Conservation (phyloP, 23 tunicate species). For the Phallusia fumigata region DNA sequence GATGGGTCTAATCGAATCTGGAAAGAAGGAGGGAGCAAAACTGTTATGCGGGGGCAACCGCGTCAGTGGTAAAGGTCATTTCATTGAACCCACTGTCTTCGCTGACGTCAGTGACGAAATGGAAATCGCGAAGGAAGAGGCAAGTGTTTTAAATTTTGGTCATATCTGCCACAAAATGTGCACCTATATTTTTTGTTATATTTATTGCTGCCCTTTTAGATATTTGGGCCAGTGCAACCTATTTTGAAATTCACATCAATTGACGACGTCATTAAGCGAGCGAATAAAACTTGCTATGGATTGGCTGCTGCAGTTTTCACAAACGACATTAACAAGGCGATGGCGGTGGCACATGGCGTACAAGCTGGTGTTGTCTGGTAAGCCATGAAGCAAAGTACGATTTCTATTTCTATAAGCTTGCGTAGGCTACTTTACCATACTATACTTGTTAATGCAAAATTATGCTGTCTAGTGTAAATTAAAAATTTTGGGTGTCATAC, state of each 20-base stretch:
- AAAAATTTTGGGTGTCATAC: too few relatives aligned
- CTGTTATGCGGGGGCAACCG: slow-evolving; percentile 53
- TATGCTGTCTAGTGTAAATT: too few relatives aligned
- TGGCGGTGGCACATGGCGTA: slow-evolving; percentile 33
- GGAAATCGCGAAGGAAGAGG: slow-evolving; percentile 58
- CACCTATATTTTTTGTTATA: neutral
- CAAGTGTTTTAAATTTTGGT: neutral
- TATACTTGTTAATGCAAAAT: too few relatives aligned
- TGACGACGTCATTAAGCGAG: slow-evolving; percentile 50
- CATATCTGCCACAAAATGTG: too few relatives aligned
- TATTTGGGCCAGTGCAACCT: slow-evolving; percentile 69
- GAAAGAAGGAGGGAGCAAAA: slow-evolving; percentile 55
- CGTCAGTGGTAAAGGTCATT: slow-evolving; percentile 39
- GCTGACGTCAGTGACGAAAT: slow-evolving; percentile 43
- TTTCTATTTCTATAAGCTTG: too few relatives aligned
- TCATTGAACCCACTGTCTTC: slow-evolving; percentile 57
- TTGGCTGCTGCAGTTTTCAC: slow-evolving; percentile 62
- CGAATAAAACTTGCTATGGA: slow-evolving; percentile 47
- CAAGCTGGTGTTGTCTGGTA: slow-evolving; percentile 48
- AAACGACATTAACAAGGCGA: slow-evolving; percentile 57
- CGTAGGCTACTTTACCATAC: too few relatives aligned
- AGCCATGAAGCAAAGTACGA: neutral
- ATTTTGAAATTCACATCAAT: slow-evolving; percentile 60
- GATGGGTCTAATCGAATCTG: slow-evolving; percentile 38
- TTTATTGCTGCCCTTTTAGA: slow-evolving; percentile 1